phyloP scores from a whole-genome alignment of 2,888 invertebrate species.

The Coenonympha glycerion region DNA sequence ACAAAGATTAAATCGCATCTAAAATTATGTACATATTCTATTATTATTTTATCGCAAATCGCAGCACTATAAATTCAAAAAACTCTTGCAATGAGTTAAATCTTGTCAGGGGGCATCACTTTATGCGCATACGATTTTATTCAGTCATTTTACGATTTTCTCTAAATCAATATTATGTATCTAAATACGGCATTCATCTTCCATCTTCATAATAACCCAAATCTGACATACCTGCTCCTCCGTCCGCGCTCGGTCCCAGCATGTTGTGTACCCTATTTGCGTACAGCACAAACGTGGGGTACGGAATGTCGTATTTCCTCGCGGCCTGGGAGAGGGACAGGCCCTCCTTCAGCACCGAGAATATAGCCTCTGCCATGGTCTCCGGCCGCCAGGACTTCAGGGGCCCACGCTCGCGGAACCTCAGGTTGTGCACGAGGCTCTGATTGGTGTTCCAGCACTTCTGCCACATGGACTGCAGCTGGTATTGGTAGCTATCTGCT shows the following conservation, averaged over 20 bases:
- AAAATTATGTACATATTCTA: too few species aligned
- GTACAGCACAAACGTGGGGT: constrained; percentile 94
- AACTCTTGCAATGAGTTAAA: too few species aligned
- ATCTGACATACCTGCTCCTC: constrained; percentile 84
- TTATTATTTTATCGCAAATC: too few species aligned
- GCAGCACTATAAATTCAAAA: too few species aligned
- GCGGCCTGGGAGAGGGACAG: constrained; percentile 92
- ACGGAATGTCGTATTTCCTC: constrained; percentile 94
- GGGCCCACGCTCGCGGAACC: constrained; percentile 93
- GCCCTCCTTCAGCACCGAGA: constrained; percentile 93
- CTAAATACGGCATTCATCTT: constrained; percentile 29
- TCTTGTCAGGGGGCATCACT: too few species aligned
- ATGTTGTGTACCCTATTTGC: constrained; percentile 95
- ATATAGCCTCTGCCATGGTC: constrained; percentile 96
- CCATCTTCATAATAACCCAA: constrained; percentile 29
- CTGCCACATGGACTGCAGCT: constrained; percentile 96
- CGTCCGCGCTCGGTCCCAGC: constrained; percentile 93
- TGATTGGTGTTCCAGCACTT: constrained; percentile 97
- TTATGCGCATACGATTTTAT: too few species aligned
- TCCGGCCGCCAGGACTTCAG: constrained; percentile 95
- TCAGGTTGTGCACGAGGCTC: constrained; percentile 90
- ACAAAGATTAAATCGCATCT: too few species aligned
- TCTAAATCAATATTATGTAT: too few species aligned
- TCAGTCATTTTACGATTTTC: too few species aligned
- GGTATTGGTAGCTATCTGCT: constrained; percentile 96